phyloP scores from a whole-genome alignment of 2,888 invertebrate genomes.

The Tenthredo notha region DNA sequence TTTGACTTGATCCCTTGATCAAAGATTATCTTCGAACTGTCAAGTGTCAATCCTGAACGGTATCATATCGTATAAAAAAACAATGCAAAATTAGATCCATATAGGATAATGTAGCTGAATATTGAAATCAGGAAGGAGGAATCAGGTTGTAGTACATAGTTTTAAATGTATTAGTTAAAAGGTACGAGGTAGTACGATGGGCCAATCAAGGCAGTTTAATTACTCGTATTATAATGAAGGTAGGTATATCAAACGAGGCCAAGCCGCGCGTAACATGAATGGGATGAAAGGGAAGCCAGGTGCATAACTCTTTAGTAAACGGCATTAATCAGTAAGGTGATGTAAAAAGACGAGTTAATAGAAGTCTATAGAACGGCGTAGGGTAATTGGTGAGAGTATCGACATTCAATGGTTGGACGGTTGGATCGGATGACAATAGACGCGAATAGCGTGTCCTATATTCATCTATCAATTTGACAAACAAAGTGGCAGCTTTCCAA shows the following conservation, averaged over 20 bases:
- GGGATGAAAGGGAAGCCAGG: background rate
- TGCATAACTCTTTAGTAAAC: constrained; percentile 1
- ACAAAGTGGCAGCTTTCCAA: constrained; percentile 44
- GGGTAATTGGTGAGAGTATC: constrained; percentile 44
- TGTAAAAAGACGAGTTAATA: background rate
- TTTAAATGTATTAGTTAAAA: background rate
- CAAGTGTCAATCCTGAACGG: constrained; percentile 16
- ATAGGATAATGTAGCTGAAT: background rate
- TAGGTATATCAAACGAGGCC: constrained; percentile 9
- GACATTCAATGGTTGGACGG: constrained; percentile 26
- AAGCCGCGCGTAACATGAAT: background rate
- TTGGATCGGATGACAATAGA: constrained; percentile 18
- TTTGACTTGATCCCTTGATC: background rate
- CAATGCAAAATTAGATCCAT: background rate
- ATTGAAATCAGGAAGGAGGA: background rate
- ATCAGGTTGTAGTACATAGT: background rate
- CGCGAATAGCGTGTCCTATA: constrained; percentile 25
- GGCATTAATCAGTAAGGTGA: constrained; percentile 37
- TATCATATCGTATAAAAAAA: background rate
- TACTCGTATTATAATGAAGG: background rate
- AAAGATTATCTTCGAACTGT: background rate
- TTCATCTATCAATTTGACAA: constrained; percentile 37
- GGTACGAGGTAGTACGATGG: background rate
- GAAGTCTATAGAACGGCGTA: background rate
- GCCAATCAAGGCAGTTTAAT: constrained; percentile 27